phyloP scores from a whole-genome alignment of 2,113 vertebrate genomes.

The Diphyllodes magnificus region DNA sequence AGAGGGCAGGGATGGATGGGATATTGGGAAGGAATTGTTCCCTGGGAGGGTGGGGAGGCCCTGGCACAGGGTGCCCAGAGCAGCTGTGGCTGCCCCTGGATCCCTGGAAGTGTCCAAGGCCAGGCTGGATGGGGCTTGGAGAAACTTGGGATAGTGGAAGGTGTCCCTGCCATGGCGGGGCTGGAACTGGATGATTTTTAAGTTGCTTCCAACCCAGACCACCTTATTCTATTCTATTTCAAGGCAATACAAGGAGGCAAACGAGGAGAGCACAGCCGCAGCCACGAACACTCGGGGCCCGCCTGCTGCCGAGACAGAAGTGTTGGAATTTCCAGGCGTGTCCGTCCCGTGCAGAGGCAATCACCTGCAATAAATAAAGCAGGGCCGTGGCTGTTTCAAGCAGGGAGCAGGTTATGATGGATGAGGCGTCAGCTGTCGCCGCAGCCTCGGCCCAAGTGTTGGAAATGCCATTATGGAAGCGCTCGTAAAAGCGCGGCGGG shows the following conservation, averaged over 20 bases:
- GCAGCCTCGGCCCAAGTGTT: background rate
- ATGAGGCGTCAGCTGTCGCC: background rate
- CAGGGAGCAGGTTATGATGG: background rate
- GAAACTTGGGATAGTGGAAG: rapidly evolving
- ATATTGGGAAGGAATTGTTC: background rate
- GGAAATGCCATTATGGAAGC: conserved; percentile 10
- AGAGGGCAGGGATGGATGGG: rapidly evolving
- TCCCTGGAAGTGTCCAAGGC: rapidly evolving
- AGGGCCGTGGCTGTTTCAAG: background rate
- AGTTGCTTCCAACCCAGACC: background rate
- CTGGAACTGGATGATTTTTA: background rate
- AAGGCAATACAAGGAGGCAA: background rate
- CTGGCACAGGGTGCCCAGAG: background rate
- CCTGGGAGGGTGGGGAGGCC: rapidly evolving
- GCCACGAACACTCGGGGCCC: rapidly evolving
- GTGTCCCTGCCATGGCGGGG: background rate
- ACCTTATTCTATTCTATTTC: background rate
- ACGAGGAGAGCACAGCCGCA: rapidly evolving
- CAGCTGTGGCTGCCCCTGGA: background rate
- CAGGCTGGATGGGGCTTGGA: background rate
- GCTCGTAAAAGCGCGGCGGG: background rate
- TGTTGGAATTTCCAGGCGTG: background rate
- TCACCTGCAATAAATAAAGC: background rate
- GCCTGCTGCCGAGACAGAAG: background rate
- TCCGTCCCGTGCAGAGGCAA: background rate